These are phyloP conservation scores for Apodemia hepburni DNA, from an alignment of 2,888 invertebrate species.

Conservation along the genomic window DNA sequence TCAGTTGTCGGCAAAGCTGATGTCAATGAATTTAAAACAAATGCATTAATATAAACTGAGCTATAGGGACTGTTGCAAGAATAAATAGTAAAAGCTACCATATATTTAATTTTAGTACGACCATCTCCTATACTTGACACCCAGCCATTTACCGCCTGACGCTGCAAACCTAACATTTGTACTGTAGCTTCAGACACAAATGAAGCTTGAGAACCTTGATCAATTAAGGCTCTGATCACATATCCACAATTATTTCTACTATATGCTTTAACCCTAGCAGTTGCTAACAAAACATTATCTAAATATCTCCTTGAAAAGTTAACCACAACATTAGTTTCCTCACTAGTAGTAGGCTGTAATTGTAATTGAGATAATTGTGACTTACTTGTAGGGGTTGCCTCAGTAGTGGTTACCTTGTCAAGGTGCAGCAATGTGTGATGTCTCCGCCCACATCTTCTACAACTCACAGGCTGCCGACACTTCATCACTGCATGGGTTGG, in stretches of 20 bases:
- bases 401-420: slow-evolving; percentile 18
- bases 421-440: slow-evolving; percentile 31
- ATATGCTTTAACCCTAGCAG: slow-evolving; percentile 16
- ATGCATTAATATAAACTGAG: slow-evolving; percentile 29
- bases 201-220: slow-evolving; percentile 32
- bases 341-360: not conserved
- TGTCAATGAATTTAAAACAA: slow-evolving; percentile 26
- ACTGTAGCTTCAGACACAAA: slow-evolving; percentile 32
- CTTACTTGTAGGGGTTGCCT: not conserved
- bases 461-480: slow-evolving; percentile 25
- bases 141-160: slow-evolving; percentile 24
- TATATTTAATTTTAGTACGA: slow-evolving; percentile 25
- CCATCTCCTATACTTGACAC: slow-evolving; percentile 33
- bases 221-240: slow-evolving; percentile 27
- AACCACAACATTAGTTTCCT: not conserved
- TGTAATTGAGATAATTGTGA: not conserved
- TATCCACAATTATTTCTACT: not conserved
- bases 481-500: slow-evolving; percentile 22
- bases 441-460: slow-evolving; percentile 28
- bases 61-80: slow-evolving; percentile 22
- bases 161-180: slow-evolving; percentile 29
- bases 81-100: slow-evolving; percentile 25
- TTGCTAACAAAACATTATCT: not conserved
- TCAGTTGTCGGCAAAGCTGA: slow-evolving; percentile 26
- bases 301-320: not conserved